Evolutionary conservation across 1,140 invertebrate genomes (phyloP).

Genomic region (Eurosta solidaginis): DNA sequence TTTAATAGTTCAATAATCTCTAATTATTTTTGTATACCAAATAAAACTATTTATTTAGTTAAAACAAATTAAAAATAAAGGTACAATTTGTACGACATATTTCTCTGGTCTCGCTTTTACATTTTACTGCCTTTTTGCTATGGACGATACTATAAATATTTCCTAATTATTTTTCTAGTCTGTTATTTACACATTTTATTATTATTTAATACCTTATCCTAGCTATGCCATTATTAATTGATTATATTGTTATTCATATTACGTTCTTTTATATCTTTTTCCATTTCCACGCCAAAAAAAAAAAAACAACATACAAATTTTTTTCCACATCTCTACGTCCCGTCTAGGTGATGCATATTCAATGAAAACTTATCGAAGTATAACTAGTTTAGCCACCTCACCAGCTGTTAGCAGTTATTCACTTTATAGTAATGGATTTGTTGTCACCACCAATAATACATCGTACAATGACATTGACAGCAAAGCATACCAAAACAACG

Average conservation of each 20-base stretch:
- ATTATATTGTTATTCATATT: not conserved
- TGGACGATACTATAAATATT: no score
- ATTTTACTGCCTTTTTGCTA: no score
- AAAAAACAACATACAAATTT: not conserved
- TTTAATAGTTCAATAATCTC: no score
- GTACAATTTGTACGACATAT: no score
- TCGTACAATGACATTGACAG: conserved; percentile 17
- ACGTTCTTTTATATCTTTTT: conserved; percentile 33
- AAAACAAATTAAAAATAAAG: no score
- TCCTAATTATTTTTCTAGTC: not conserved
- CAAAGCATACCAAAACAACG: conserved; percentile 23
- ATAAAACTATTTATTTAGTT: no score
- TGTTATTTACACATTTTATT: not conserved
- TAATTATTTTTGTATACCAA: no score
- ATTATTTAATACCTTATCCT: no score
- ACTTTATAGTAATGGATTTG: conserved; percentile 56
- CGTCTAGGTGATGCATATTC: conserved; percentile 57
- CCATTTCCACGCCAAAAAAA: conserved; percentile 8
- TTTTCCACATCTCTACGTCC: conserved; percentile 9
- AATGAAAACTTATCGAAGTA: conserved; percentile 60
- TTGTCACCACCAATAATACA: conserved; percentile 42
- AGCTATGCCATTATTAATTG: not conserved
- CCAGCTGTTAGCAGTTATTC: conserved; percentile 58
- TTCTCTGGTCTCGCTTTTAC: no score
- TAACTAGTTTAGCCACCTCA: conserved; percentile 60